Percentiles rank a stretch among this genome's conserved stretches.
Evolutionary conservation across 2,888 invertebrate species (phyloP).

Genomic region (Keiferia lycopersicella): DNA sequence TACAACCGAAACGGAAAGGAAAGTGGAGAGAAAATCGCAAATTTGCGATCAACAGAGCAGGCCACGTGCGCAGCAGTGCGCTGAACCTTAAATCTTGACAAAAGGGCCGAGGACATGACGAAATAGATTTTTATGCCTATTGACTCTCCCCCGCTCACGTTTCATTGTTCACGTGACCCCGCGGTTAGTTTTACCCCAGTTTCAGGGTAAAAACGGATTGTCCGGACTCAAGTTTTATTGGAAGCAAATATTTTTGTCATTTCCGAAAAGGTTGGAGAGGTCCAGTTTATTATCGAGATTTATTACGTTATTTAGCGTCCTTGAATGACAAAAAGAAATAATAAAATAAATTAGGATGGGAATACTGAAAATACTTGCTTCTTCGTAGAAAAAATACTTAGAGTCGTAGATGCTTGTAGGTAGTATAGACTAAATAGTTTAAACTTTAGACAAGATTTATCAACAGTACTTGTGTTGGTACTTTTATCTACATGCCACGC

Average conservation of each 20-base stretch:
- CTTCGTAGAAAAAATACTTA: too few species aligned
- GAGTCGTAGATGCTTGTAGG: too few species aligned
- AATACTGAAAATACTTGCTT: too few species aligned
- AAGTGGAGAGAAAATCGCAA: background rate
- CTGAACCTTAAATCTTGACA: slow-evolving; percentile 21
- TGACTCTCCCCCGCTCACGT: slow-evolving; percentile 60
- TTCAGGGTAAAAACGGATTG: slow-evolving; percentile 59
- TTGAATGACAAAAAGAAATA: background rate
- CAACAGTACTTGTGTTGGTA: too few species aligned
- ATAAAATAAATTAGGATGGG: background rate
- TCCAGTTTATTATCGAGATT: slow-evolving; percentile 36
- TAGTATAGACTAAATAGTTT: too few species aligned
- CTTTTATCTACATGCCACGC: too few species aligned
- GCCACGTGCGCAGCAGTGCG: background rate
- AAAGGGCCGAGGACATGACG: slow-evolving; percentile 30
- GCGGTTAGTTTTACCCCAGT: slow-evolving; percentile 43
- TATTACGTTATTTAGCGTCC: slow-evolving; percentile 42
- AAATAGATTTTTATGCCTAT: slow-evolving; percentile 54
- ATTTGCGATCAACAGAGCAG: background rate
- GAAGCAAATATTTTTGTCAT: slow-evolving; percentile 51
- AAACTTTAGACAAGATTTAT: too few species aligned
- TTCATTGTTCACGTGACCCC: slow-evolving; percentile 47
- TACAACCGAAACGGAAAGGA: background rate
- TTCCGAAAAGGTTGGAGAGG: slow-evolving; percentile 49
- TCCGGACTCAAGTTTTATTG: slow-evolving; percentile 52